Conservation (phyloP, 2,113 vertebrate genomes). For the Sturnira hondurensis region DNA sequence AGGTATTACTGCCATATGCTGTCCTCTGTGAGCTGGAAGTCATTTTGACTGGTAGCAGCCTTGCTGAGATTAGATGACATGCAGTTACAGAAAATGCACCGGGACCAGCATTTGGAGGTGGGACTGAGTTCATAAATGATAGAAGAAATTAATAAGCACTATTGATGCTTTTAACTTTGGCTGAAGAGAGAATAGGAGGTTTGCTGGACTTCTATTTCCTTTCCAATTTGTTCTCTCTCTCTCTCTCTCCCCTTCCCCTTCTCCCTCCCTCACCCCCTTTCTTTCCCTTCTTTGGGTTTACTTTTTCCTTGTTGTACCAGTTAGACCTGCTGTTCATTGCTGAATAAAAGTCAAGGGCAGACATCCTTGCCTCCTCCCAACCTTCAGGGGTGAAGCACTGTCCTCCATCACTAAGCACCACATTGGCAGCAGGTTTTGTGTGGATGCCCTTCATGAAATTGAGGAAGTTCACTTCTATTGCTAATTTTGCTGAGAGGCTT, state of each 20-base stretch:
- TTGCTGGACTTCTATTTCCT: background rate
- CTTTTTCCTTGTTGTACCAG: background rate
- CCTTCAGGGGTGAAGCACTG: background rate
- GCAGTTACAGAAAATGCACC: background rate
- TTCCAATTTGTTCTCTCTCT: background rate
- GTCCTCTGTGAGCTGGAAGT: background rate
- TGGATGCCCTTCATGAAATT: background rate
- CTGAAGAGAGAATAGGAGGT: background rate
- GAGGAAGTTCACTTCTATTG: background rate
- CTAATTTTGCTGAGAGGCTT: background rate
- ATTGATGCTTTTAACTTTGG: background rate
- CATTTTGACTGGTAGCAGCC: background rate
- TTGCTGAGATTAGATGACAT: background rate
- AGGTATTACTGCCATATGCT: background rate
- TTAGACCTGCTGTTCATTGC: background rate
- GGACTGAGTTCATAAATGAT: background rate
- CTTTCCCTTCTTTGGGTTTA: background rate
- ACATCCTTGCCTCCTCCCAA: background rate
- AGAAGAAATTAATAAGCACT: background rate
- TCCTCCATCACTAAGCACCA: background rate
- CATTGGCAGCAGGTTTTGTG: background rate
- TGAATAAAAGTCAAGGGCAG: background rate
- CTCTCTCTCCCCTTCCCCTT: background rate
- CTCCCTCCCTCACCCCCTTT: background rate
- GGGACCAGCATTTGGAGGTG: background rate